Evolutionary conservation across 2,888 invertebrate genomes (phyloP), one percentile per base, ranked within the genome.

Genomic region (Gymnosoma rotundatum): DNA sequence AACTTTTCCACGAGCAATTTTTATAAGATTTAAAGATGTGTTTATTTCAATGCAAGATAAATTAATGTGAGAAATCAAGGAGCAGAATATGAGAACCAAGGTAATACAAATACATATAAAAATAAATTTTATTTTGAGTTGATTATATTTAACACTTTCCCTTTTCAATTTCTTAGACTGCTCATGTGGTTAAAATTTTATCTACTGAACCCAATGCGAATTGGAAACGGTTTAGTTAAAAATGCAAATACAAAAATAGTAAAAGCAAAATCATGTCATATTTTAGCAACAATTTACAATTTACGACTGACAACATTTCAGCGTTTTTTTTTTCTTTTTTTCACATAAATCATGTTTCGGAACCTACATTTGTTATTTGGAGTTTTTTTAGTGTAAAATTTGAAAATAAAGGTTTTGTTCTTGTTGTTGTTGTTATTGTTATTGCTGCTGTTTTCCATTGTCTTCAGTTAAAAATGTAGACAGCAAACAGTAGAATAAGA

Each of bases 201-300:
- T 20, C 3, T 20, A 10, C 6, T 5, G n/a, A 32, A 18, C n/a
- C 4, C 36, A 25, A 25, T 42, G 1, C 12, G 20, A 20, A 52
- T 12, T 63, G 52, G 42, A 61, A 63, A 63, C 12, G 25, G 63
- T 63, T 63, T 74, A 25, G 2, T 72, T 61, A 42, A 25, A 70
- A 74, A 74, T 63, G 74, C 63, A 56, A 54, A 64, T 72, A 50
- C 63, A 21, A 42, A 76, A 64, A 76, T 82, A 58, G 70, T 56
- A 76, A 75, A 76, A 81, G 58, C 58, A 75, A 76, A 58, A 70
- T 54, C 58, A 42, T 72, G n/a, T 66, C 45, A 18, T 72, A 45
- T 66, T 72, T 58, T 36, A 18, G 64, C 48, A 48, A 56, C 67
- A 50, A 78, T 38, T 36, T 38, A 56, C 60, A 50, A 78, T 48